phyloP scores from a whole-genome alignment of 2,888 invertebrate genomes.

The Dolichopus griseipennis region DNA sequence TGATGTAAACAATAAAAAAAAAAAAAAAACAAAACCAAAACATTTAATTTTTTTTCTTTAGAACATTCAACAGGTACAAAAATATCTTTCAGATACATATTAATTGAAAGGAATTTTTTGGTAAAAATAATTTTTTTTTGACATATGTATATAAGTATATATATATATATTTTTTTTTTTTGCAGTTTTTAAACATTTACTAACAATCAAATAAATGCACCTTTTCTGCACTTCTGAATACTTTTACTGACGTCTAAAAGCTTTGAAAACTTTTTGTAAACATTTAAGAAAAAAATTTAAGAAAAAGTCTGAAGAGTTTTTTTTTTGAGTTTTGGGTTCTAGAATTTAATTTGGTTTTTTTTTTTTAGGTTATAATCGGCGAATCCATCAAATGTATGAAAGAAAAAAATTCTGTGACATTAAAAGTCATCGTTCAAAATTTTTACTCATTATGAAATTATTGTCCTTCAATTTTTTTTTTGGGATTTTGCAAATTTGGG shows the following conservation, averaged over 20 bases:
- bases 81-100: neutral
- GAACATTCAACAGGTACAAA: neutral
- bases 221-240: too few relatives aligned
- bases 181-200: neutral
- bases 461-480: too few relatives aligned
- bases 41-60: neutral
- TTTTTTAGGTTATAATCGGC: too few relatives aligned
- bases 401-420: too few relatives aligned
- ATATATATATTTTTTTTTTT: neutral
- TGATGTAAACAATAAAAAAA: neutral
- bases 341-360: too few relatives aligned
- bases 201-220: neutral
- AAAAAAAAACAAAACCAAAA: neutral
- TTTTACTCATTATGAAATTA: too few relatives aligned
- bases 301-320: too few relatives aligned
- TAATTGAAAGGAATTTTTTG: conserved; percentile 5
- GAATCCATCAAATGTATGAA: too few relatives aligned
- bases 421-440: too few relatives aligned
- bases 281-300: neutral
- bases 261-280: neutral
- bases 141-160: neutral
- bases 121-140: neutral
- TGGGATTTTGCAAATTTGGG: too few relatives aligned
- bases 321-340: too few relatives aligned
- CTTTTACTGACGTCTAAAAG: neutral